Conservation (phyloP, 1,140 invertebrate species). For the Proctacanthus coquilletti region DNA sequence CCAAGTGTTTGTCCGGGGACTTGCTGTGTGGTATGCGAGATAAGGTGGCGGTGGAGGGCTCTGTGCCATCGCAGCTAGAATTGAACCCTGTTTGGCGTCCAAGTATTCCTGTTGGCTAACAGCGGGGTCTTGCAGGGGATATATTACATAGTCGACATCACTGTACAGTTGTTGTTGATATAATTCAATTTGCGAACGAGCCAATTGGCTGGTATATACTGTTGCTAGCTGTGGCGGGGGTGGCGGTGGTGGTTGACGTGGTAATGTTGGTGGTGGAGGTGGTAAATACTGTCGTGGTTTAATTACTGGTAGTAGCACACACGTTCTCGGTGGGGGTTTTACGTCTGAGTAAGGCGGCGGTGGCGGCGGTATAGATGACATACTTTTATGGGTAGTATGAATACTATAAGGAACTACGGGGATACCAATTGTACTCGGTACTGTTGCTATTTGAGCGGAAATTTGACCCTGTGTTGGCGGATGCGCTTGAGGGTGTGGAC, state of each 20-base stretch:
- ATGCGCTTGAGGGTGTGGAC: constrained; percentile 13
- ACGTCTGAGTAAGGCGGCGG: constrained; percentile 31
- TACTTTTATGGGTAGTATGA: constrained; percentile 20
- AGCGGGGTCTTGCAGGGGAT: constrained; percentile 72
- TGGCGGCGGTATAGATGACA: constrained; percentile 31
- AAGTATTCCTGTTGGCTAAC: constrained; percentile 79
- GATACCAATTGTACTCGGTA: constrained; percentile 18
- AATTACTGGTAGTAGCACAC: constrained; percentile 27
- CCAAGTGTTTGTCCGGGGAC: constrained; percentile 15
- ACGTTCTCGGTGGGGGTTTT: constrained; percentile 27
- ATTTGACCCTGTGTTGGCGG: constrained; percentile 6
- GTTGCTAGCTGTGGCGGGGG: constrained; percentile 40
- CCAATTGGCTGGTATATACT: constrained; percentile 49
- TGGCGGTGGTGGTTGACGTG: constrained; percentile 34
- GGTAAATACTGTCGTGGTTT: constrained; percentile 29
- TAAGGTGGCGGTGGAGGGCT: constrained; percentile 39
- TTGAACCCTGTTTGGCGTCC: constrained; percentile 62
- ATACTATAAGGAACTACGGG: constrained; percentile 26
- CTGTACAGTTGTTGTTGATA: constrained; percentile 77
- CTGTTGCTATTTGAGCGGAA: neutral
- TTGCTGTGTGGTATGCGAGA: constrained; percentile 28
- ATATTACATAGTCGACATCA: constrained; percentile 80
- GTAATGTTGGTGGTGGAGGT: constrained; percentile 34
- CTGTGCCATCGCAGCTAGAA: constrained; percentile 43
- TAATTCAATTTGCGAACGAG: constrained; percentile 61